Evolutionary conservation across 2,113 vertebrate genomes (phyloP), one percentile per base, ranked within the genome.

Genomic region (Zapornia atra): DNA sequence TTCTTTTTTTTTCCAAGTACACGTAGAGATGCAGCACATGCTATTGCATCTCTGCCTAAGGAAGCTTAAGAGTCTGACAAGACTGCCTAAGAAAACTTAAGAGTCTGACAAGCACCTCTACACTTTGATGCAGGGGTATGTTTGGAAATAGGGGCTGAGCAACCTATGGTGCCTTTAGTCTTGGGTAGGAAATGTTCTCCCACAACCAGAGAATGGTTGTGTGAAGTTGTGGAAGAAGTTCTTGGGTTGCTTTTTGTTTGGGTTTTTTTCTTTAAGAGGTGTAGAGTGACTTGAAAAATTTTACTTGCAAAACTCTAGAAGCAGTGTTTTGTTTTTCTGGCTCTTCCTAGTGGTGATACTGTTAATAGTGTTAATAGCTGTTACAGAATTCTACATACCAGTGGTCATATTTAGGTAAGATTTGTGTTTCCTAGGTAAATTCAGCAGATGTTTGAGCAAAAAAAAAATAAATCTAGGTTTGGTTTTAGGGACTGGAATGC

Each of bases 101-200:
- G 65, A 86, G 40, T 82, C 73, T 94, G 78, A 28, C 36, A 76
- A 76, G n/a, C 22, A 54, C 33, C 63, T 56, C n/a, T 46, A 1
- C 0, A 0, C 78, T 76, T 73, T 40, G 46, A 46, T 17, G 17
- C 0, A 0, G 11, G 26, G n/a, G 0, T 51, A 2, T 75, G 17
- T 51, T 85, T 91, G 65, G 48, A 59, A 44, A 20, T 26, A 25
- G 46, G 20, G 38, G 24, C 77, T 92, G 89, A 61, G 29, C 57
- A 69, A 22, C 31, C 48, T 71, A 0, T 21, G 42, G 15, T 51
- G 53, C 36, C 84, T 75, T 71, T 44, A 82, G 19, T 57, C 69
- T 38, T 31, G 61, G 21, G 10, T 57, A 65, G 56, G 78, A 95
- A 3, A 36, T 57, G 3, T 34, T 79, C 29, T 71, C 42, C 46